Conservation (phyloP, 2,797 vertebrate species). For the Aulostomus chinensis region DNA sequence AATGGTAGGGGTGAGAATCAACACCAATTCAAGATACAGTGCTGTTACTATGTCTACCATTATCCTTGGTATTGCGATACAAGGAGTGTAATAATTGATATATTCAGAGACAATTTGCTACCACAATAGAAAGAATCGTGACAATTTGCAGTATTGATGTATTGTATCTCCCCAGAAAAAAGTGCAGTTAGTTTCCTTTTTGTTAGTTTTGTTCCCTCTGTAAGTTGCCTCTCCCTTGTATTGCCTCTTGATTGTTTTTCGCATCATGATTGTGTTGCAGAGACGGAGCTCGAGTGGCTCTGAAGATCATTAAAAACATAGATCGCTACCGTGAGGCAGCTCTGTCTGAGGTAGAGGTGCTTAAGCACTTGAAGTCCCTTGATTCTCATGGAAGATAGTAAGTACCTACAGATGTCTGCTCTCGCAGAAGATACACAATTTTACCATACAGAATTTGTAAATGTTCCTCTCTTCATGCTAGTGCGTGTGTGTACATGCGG, state of each 20-base stretch:
- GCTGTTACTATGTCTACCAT: too few relatives aligned
- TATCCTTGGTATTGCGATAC: too few relatives aligned
- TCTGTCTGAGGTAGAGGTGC: constrained; percentile 92
- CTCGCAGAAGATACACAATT: background rate
- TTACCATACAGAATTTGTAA: background rate
- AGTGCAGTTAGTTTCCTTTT: too few relatives aligned
- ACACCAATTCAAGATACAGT: too few relatives aligned
- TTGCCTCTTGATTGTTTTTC: fast-evolving
- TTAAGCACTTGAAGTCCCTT: constrained; percentile 89
- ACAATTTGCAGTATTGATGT: too few relatives aligned
- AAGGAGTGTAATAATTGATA: too few relatives aligned
- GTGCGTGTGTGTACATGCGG: constrained; percentile 92
- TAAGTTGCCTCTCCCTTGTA: too few relatives aligned
- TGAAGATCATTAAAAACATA: constrained; percentile 99
- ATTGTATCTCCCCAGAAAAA: too few relatives aligned
- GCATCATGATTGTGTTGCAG: constrained; percentile 67
- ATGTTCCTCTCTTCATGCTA: constrained; percentile 48
- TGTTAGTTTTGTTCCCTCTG: too few relatives aligned
- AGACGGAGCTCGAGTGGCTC: constrained; percentile 86
- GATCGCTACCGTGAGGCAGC: constrained; percentile 96
- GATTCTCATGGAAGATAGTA: constrained; percentile 87
- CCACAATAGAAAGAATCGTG: too few relatives aligned
- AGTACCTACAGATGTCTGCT: constrained; percentile 28
- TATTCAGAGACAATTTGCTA: too few relatives aligned
- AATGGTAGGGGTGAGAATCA: too few relatives aligned